Base-by-base conservation (phyloP, 2,888 invertebrate genomes). In the Taenaris catops region DNA sequence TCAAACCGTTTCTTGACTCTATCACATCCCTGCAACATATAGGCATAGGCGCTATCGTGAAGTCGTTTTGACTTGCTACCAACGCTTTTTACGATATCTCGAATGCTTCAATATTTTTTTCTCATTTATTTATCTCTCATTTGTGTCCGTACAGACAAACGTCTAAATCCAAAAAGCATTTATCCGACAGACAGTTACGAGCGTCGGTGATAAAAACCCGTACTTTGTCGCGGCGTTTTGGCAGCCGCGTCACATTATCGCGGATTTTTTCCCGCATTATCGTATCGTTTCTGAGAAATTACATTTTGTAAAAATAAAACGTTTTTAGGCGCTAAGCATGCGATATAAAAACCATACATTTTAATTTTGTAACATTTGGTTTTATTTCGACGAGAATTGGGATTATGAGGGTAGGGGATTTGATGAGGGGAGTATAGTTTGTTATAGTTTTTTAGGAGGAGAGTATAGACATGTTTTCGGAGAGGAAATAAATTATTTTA, bases 81-180 rank as follows among this genome's bases (percentile, higher is more conserved):
- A 58, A 62, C 49, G 60, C 60, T 51, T 60, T 62, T 67, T 64
- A 67, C 60, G 62, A 57, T 56, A 52, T 55, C 55, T 53, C 29
- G 44, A 45, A 37, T 43, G 45, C 26, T 35, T 34, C 33, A 31
- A 31, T 9, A 14, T 21, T 32, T 45, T 41, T 44, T 42, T 39
- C 41, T n/a, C n/a, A n/a, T 54, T 53, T 55, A 42, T 50, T 53
- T 52, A 38, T 57, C 25, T 31, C 38, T 46, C 48, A 53, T 59
- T 58, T 55, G 49, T 41, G 40, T 53, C 34, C 34, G 21, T 37
- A 34, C 25, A 25, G 51, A 51, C 55, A 51, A 59, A 73, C 57
- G 64, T 72, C 75, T 76, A 72, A 73, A 75, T 76, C 58, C 59
- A 42, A 28, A 46, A 57, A 51, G 48, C 55, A 54, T 70, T 69